phyloP scores from a whole-genome alignment of 2,888 invertebrate species.

The Sphecodes monilicornis region DNA sequence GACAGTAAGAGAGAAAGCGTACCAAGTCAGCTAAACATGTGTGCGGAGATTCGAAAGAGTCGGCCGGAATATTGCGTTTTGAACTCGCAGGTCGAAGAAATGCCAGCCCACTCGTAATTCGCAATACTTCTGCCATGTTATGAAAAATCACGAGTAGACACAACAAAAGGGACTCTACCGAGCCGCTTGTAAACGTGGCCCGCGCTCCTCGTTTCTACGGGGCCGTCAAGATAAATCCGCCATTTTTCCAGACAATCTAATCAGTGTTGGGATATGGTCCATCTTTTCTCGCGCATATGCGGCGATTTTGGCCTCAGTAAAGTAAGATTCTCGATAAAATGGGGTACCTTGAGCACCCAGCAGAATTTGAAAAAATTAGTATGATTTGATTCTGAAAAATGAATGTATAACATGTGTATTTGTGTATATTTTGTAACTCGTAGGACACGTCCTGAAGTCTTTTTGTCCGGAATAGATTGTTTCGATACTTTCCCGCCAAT shows the following conservation, averaged over 20 bases:
- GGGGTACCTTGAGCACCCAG: too few species aligned
- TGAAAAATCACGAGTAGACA: neutral
- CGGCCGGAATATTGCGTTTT: conserved; percentile 9
- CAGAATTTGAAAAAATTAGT: too few species aligned
- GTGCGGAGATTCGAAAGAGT: neutral
- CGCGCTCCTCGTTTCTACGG: neutral
- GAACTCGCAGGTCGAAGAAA: conserved; percentile 12
- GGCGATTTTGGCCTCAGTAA: too few species aligned
- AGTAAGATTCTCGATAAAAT: too few species aligned
- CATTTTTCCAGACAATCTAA: neutral
- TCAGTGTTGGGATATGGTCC: too few species aligned
- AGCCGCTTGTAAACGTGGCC: neutral
- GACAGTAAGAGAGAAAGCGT: neutral
- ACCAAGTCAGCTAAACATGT: neutral
- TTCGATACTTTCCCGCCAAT: too few species aligned
- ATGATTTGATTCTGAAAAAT: too few species aligned
- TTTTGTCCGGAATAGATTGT: too few species aligned
- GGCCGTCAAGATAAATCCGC: neutral
- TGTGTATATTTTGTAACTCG: too few species aligned
- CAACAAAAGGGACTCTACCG: neutral
- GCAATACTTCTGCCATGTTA: neutral
- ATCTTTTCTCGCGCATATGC: too few species aligned
- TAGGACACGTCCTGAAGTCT: too few species aligned
- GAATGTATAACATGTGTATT: too few species aligned
- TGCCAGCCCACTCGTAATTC: neutral